Evolutionary conservation across 2,113 vertebrate genomes (phyloP).

Genomic region (Murina feae): DNA sequence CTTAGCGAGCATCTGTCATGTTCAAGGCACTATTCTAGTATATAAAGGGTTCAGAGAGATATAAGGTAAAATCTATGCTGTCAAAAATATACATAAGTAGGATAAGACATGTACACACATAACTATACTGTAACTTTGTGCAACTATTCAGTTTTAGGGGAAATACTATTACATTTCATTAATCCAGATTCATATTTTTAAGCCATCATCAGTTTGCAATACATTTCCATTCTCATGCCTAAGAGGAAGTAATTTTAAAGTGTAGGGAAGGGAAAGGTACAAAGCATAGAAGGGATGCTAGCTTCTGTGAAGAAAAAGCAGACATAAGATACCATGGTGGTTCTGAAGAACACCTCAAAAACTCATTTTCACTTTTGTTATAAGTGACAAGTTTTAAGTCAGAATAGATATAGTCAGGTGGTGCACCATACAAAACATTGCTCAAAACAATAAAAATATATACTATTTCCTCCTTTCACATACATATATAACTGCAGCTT

Average conservation of each 20-base stretch:
- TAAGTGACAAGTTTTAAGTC: constrained; percentile 38
- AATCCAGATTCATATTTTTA: neutral
- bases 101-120: neutral
- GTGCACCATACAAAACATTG: neutral
- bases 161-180: neutral
- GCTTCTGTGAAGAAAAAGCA: neutral
- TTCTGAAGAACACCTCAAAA: constrained; percentile 21
- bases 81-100: neutral
- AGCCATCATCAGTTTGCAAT: neutral
- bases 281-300: neutral
- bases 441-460: constrained; percentile 29
- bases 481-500: neutral
- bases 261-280: neutral
- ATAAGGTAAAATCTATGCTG: neutral
- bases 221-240: neutral
- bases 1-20: neutral
- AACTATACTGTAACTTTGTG: neutral
- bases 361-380: constrained; percentile 39
- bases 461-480: neutral
- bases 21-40: neutral
- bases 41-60: neutral
- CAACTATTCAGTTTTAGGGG: neutral
- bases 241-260: neutral
- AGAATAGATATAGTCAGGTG: constrained; percentile 23
- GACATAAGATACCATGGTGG: neutral